A percentile compares a stretch with the other conserved stretches of the same genome.
phyloP scores from a whole-genome alignment of 2,113 vertebrate genomes.

The Pterophyllum scalare region DNA sequence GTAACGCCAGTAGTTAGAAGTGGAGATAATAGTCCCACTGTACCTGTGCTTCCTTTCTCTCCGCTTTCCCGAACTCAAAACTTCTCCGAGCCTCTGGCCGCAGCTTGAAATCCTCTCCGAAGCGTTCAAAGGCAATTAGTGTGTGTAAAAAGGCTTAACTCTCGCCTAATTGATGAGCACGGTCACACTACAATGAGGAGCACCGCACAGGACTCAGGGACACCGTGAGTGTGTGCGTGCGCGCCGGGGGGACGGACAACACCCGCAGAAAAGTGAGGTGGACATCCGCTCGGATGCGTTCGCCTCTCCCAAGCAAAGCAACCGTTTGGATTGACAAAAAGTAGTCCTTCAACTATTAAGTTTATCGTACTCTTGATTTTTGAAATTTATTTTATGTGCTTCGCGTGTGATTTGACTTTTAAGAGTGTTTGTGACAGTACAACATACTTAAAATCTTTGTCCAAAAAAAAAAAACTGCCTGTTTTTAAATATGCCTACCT shows the following conservation, averaged over 20 bases:
- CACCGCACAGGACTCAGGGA: conserved; percentile 56
- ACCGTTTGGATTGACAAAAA: conserved; percentile 65
- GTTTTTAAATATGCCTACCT: background rate
- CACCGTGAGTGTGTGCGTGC: conserved; percentile 42
- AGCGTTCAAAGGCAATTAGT: background rate
- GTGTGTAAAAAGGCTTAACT: conserved; percentile 40
- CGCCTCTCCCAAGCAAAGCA: conserved; percentile 61
- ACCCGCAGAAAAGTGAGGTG: conserved; percentile 65
- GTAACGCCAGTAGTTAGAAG: conserved; percentile 75
- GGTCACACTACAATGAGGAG: conserved; percentile 67
- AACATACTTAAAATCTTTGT: background rate
- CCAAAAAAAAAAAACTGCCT: background rate
- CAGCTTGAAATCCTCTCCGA: background rate
- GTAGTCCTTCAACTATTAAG: conserved; percentile 60
- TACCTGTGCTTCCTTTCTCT: conserved; percentile 63
- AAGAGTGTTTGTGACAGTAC: background rate
- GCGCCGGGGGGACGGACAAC: conserved; percentile 69
- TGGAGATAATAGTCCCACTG: conserved; percentile 58
- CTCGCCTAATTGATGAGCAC: conserved; percentile 63
- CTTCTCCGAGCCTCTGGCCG: conserved; percentile 26
- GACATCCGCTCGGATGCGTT: conserved; percentile 66
- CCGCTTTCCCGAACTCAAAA: conserved; percentile 51
- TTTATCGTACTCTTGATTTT: background rate
- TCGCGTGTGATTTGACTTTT: background rate
- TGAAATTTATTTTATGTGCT: background rate